Conservation (phyloP, 2,888 invertebrate genomes). For the Eurytoma adleriae region DNA sequence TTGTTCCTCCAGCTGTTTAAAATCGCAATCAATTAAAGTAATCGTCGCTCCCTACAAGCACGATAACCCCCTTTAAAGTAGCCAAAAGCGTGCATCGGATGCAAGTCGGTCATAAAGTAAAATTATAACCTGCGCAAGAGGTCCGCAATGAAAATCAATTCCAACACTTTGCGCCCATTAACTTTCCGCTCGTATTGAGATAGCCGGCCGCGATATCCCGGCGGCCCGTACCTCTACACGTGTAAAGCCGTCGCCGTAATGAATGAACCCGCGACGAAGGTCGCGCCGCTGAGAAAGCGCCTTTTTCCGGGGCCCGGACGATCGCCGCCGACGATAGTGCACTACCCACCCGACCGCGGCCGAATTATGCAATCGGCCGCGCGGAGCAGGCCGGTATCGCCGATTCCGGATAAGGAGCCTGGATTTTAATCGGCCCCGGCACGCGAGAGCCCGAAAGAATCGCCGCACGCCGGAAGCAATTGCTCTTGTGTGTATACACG, state of each 20-base stretch:
- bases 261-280: slow-evolving; percentile 11
- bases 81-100: no score
- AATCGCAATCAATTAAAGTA: no score
- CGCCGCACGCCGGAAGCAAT: no score
- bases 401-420: not conserved
- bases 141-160: slow-evolving; percentile 6
- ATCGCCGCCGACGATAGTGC: not conserved
- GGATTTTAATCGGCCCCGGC: slow-evolving; percentile 38
- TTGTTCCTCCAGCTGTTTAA: no score
- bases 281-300: not conserved
- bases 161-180: not conserved
- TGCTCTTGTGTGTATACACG: not conserved
- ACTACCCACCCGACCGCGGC: not conserved
- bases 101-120: slow-evolving; percentile 7
- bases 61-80: no score
- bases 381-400: not conserved
- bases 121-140: slow-evolving; percentile 3
- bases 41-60: no score
- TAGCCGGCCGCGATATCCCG: slow-evolving; percentile 6
- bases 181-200: slow-evolving; percentile 1
- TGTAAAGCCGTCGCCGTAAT: not conserved
- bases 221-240: not conserved
- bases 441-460: slow-evolving; percentile 13
- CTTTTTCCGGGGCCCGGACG: not conserved
- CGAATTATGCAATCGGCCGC: not conserved